Evolutionary conservation across 2,888 invertebrate genomes (phyloP), one percentile per base, ranked within the genome.

Genomic region (Nephrotoma flavescens): DNA sequence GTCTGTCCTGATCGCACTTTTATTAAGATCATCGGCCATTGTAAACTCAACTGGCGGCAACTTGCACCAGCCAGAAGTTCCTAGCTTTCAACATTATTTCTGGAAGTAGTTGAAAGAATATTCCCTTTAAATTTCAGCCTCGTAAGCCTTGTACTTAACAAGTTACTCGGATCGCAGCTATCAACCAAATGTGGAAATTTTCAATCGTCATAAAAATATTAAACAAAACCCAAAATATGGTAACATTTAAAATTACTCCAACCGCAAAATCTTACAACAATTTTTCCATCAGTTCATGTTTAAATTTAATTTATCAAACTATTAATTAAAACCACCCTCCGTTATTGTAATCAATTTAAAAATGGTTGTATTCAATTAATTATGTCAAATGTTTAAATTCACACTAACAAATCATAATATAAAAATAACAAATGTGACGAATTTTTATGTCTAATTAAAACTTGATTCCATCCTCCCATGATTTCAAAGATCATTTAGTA

Each of bases 371-470:
- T 71, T 31, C 12, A 71, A 71, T 71, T 71, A 71, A 71, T 71
- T 71, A 71, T 71, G 71, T 71, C 71, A 71, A 71, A 71, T 71
- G 71, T 71, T 71, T 19, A 71, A 71, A 71, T 31, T 71, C 71
- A 71, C 71, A 71, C 31, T 31, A 71, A 71, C 71, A 71, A 71
- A 71, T 71, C 71, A 71, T 71, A 31, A 9, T 31, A 31, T 11
- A 9, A 71, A 71, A 71, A 71, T 85, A 45, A 45, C 5, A 31
- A 85, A 85, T 44, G 85, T 44, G 44, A 85, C 85, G 15, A 85
- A 85, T 85, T 85, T 85, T 85, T 85, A 85, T 85, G 44, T 31
- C 85, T 85, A 85, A 85, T 85, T 85, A 44, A 85, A 85, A 85
- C 11, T 19, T 44, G 44, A 85, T 44, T 71, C 71, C 85, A 44